A percentile compares a stretch with the other conserved stretches of the same genome.
Conservation (phyloP, 1,140 invertebrate species). For the Drosophila ercepeae region DNA sequence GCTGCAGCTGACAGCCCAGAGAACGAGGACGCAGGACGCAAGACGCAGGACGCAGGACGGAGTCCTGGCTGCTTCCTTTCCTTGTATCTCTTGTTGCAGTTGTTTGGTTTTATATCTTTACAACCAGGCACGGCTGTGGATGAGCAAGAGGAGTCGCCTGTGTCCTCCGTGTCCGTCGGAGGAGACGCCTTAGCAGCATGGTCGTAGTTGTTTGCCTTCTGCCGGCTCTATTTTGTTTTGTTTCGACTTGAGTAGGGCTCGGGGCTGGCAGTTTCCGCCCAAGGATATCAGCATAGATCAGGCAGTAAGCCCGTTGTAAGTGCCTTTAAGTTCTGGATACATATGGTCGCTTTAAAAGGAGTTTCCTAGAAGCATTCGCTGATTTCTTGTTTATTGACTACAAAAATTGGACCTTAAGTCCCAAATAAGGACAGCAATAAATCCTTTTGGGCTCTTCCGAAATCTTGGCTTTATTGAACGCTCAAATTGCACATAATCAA, state of each 20-base stretch:
- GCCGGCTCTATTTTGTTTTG: conserved; percentile 53
- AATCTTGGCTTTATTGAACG: conserved; percentile 46
- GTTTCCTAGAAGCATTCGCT: neutral
- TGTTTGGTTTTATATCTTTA: conserved; percentile 82
- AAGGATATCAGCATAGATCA: conserved; percentile 30
- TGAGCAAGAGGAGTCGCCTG: conserved; percentile 40
- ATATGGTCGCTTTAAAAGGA: neutral
- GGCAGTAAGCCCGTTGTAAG: conserved; percentile 12
- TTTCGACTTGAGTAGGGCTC: conserved; percentile 40
- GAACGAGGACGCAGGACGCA: conserved; percentile 17
- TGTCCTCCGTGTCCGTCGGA: neutral
- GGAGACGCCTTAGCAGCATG: neutral
- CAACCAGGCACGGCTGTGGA: conserved; percentile 72
- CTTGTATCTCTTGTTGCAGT: conserved; percentile 60
- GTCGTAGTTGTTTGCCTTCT: conserved; percentile 18
- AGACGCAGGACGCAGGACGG: no score
- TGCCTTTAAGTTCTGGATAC: neutral
- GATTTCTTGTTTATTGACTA: neutral
- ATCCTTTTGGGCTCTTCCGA: conserved; percentile 22
- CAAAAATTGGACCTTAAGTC: neutral
- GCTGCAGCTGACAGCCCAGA: conserved; percentile 66
- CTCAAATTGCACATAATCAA: conserved; percentile 46
- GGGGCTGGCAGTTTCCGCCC: conserved; percentile 20
- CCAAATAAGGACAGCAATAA: conserved; percentile 39
- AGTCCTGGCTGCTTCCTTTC: conserved; percentile 9